A percentile compares a stretch with the other conserved stretches of the same genome.
Evolutionary conservation across 30 jellyfish, hydroid and myxozoan genomes (phyloP).

Genomic region (Aurelia coerulea): DNA sequence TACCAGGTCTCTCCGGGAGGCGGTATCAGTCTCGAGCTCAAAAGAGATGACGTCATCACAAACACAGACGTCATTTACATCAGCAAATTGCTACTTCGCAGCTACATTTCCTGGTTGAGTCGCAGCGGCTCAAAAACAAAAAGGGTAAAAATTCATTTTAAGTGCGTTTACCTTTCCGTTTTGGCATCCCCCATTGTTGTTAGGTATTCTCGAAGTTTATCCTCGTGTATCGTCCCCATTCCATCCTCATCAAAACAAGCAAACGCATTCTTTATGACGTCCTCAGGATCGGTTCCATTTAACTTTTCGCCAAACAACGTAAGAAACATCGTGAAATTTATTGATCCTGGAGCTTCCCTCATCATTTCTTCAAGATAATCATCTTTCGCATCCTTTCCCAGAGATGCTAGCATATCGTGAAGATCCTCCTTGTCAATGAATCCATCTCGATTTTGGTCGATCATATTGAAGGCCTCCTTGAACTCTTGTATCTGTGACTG

Average conservation of each 20-base stretch:
- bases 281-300: conserved; percentile 99
- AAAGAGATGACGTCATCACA: too few species aligned
- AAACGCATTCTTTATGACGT: conserved; percentile 97
- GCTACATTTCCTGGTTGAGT: too few species aligned
- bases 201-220: conserved; percentile 82
- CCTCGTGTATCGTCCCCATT: conserved; percentile 93
- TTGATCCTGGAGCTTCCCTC: conserved; percentile 99
- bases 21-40: too few species aligned
- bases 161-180: too few species aligned
- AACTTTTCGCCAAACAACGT: conserved; percentile 94
- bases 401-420: conserved; percentile 96
- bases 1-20: too few species aligned
- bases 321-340: conserved; percentile 93
- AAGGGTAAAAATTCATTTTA: too few species aligned
- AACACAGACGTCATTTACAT: too few species aligned
- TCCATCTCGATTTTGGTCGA: conserved; percentile 99
- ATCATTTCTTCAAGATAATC: conserved; percentile 92
- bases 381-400: conserved; percentile 97
- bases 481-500: conserved; percentile 99
- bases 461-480: conserved; percentile 99
- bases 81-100: too few species aligned
- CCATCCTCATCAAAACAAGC: conserved; percentile 97
- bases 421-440: conserved; percentile 99
- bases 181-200: conserved; percentile 95
- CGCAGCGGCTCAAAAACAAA: too few species aligned